Evolutionary conservation across 2,888 invertebrate genomes (phyloP).

Genomic region (Pycnomerus fuliginosus): DNA sequence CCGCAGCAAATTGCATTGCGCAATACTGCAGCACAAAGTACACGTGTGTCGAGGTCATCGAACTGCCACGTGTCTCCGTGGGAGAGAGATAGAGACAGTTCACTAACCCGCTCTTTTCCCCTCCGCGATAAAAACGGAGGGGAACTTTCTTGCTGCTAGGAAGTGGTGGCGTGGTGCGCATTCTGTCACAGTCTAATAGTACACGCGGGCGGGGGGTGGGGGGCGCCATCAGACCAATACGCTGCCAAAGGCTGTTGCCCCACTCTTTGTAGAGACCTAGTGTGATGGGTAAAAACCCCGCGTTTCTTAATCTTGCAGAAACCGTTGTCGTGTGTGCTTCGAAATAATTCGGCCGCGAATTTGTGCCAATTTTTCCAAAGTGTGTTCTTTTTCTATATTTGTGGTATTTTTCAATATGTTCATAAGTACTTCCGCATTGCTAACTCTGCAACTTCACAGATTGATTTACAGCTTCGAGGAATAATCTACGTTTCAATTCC

Average conservation of each 20-base stretch:
- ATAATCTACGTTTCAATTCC: too few relatives aligned
- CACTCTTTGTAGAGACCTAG: constrained; percentile 31
- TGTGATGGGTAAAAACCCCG: constrained; percentile 32
- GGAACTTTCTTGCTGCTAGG: constrained; percentile 26
- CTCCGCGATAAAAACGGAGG: constrained; percentile 8
- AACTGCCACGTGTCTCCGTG: constrained; percentile 44
- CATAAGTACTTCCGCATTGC: too few relatives aligned
- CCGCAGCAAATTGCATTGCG: constrained; percentile 36
- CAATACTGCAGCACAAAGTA: constrained; percentile 37
- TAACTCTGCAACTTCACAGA: too few relatives aligned
- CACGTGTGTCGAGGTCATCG: constrained; percentile 44
- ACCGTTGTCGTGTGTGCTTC: constrained; percentile 53
- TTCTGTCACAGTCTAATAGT: constrained; percentile 41
- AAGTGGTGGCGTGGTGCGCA: constrained; percentile 37
- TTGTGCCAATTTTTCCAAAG: constrained; percentile 6
- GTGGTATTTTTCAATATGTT: too few relatives aligned
- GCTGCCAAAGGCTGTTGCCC: constrained; percentile 25
- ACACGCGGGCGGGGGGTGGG: constrained; percentile 31
- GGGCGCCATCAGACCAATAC: constrained; percentile 33
- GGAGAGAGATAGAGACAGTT: constrained; percentile 33
- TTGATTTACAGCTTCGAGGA: too few relatives aligned
- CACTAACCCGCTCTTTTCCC: constrained; percentile 20
- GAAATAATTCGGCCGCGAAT: constrained; percentile 21
- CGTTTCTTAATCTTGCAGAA: constrained; percentile 49
- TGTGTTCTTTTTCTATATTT: constrained; percentile 1